These are phyloP conservation scores for Notarius lentiginosus DNA, from an alignment of 2,113 vertebrate species.

Conservation along the genomic window DNA sequence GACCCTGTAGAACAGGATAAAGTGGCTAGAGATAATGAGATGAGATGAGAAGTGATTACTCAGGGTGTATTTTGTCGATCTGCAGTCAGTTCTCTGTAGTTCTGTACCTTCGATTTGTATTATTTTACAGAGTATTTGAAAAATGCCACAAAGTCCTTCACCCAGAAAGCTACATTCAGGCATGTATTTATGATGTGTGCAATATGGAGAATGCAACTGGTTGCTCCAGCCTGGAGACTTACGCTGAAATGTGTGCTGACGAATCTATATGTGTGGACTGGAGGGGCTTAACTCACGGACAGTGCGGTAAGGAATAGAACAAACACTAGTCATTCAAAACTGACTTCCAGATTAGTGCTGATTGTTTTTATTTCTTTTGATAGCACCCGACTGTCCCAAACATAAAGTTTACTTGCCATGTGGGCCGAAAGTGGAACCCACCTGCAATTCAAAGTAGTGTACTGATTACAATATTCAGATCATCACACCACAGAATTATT, in stretches of 20 bases:
- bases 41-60: not conserved
- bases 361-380: slow-evolving; percentile 17
- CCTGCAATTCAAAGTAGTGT: slow-evolving; percentile 78
- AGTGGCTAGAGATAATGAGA: too few relatives aligned
- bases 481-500: not conserved
- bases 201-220: slow-evolving; percentile 28
- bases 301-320: slow-evolving; percentile 76
- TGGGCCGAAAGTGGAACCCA: slow-evolving; percentile 66
- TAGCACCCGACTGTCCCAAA: slow-evolving; percentile 76
- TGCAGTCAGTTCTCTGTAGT: too few relatives aligned
- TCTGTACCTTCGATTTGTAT: not conserved
- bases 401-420: slow-evolving; percentile 79
- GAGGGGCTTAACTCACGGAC: slow-evolving; percentile 71
- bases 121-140: slow-evolving; percentile 75
- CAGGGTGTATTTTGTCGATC: not conserved
- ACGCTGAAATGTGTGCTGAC: slow-evolving; percentile 73
- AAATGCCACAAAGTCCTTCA: slow-evolving; percentile 70
- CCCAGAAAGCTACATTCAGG: slow-evolving; percentile 68
- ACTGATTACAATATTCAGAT: slow-evolving; percentile 7
- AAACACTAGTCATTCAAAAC: not conserved
- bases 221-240: slow-evolving; percentile 80
- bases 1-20: too few relatives aligned
- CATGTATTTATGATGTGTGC: slow-evolving; percentile 82
- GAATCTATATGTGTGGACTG: slow-evolving; percentile 80
- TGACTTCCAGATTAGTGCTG: not conserved